Evolutionary conservation across 2,888 invertebrate genomes (phyloP), one percentile per base, ranked within the genome.

Genomic region (Mylabris sibirica): DNA sequence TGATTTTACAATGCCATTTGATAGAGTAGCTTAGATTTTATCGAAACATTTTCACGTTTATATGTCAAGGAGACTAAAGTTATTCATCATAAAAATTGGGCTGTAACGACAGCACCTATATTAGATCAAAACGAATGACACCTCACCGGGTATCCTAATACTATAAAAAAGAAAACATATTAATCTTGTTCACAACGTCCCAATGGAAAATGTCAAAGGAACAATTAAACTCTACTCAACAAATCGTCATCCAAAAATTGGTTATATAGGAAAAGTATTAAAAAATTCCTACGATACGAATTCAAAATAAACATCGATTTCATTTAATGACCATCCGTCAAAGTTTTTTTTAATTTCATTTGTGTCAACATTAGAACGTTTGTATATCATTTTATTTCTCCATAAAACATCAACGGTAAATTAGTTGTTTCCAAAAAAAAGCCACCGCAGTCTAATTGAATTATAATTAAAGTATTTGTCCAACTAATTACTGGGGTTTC

Each of bases 11-110:
- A 44, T 44, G 4, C 12, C 12, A 38, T 38, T 38, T 38, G 38
- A 5, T 38, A 3, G 2, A 60, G 6, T 30, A 11, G 9, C 22
- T 22, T 57, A 2, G 59, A 59, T 59, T 59, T 26, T 59, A 59
- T 24, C 59, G 59, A n/a, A 8, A 8, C 3, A 60, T 60, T 35
- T 26, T 26, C 8, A 30, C 30, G 9, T 30, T 30, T 60, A 60
- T 60, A 60, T 60, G 60, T 60, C 60, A 60, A 60, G 60, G 60
- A 59, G 22, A 59, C 26, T 59, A 4, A 24, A 59, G 59, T 22
- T 59, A 59, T 59, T 22, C 59, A 59, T 59, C 60, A 26, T 20
- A 35, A 60, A 44, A 60, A 60, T 26, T 60, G 60, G 60, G 26
- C 34, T 24, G 26, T 24, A 22, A 34, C 60, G 60, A 30, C 38